Evolutionary conservation across 2,888 invertebrate genomes (phyloP).

Genomic region (Amphipoea oculea): DNA sequence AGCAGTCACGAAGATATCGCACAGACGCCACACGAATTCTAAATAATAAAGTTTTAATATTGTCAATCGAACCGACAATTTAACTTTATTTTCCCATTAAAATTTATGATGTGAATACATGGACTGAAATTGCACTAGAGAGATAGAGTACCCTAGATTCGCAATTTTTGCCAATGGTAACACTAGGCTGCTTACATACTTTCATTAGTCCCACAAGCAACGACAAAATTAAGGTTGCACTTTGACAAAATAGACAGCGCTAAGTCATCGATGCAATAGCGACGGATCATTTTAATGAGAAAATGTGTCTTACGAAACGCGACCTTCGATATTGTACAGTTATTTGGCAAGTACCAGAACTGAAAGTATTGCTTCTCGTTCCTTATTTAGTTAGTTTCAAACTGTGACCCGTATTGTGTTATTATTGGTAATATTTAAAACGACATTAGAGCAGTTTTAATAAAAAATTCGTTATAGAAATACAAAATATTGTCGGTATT

Average conservation of each 20-base stretch:
- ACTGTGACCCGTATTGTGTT: neutral
- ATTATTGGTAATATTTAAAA: constrained; percentile 11
- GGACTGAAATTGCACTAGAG: neutral
- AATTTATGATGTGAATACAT: neutral
- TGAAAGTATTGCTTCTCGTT: constrained; percentile 51
- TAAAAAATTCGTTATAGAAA: neutral
- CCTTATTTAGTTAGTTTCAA: constrained; percentile 34
- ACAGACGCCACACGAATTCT: neutral
- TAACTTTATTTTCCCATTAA: neutral
- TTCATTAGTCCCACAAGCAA: neutral
- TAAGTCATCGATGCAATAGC: constrained; percentile 62
- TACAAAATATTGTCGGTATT: neutral
- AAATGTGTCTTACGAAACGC: constrained; percentile 74
- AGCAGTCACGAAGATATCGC: neutral
- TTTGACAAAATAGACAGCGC: constrained; percentile 15
- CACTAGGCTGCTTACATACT: neutral
- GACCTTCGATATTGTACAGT: constrained; percentile 74
- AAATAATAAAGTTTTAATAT: neutral
- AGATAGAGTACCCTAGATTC: neutral
- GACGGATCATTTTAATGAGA: constrained; percentile 73
- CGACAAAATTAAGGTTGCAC: neutral
- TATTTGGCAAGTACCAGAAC: constrained; percentile 59
- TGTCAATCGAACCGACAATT: neutral
- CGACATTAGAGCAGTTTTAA: constrained; percentile 1
- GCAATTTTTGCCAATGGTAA: neutral